Percentiles rank a stretch among this genome's conserved stretches.
phyloP scores from a whole-genome alignment of 1,140 invertebrate genomes.

The Drosophila cardini region DNA sequence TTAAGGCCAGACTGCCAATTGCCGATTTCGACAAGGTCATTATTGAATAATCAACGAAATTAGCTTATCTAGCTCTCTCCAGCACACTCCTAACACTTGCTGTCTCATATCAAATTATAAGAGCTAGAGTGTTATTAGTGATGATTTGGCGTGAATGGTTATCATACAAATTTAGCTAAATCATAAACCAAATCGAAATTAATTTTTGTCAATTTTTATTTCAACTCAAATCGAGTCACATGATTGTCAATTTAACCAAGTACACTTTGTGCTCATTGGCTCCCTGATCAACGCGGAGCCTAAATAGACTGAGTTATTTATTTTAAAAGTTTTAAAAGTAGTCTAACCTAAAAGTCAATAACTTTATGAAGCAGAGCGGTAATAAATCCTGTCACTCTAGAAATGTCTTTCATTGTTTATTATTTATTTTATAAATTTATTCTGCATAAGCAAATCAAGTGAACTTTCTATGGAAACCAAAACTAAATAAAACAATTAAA shows the following conservation, averaged over 20 bases:
- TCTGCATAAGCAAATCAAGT: constrained; percentile 36
- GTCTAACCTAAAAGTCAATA: constrained; percentile 4
- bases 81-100: not conserved
- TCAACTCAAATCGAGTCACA: constrained; percentile 12
- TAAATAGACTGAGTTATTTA: too few relatives aligned
- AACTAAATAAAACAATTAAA: constrained; percentile 33
- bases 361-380: not conserved
- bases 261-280: too few relatives aligned
- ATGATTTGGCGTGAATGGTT: constrained; percentile 16
- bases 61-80: not conserved
- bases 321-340: too few relatives aligned
- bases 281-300: too few relatives aligned
- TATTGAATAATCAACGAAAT: constrained; percentile 35
- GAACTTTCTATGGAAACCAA: constrained; percentile 37
- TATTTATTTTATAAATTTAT: constrained; percentile 32
- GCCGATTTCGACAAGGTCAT: constrained; percentile 46
- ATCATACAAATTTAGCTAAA: constrained; percentile 18
- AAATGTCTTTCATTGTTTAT: constrained; percentile 15
- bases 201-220: constrained; percentile 20
- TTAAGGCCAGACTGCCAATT: constrained; percentile 22
- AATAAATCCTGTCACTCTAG: constrained; percentile 14
- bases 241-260: constrained; percentile 15
- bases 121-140: constrained; percentile 30
- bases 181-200: constrained; percentile 10
- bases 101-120: not conserved